Percentiles rank a stretch among this genome's conserved stretches.
phyloP scores from a whole-genome alignment of 2,797 vertebrate genomes.

The Macropus fuliginosus region DNA sequence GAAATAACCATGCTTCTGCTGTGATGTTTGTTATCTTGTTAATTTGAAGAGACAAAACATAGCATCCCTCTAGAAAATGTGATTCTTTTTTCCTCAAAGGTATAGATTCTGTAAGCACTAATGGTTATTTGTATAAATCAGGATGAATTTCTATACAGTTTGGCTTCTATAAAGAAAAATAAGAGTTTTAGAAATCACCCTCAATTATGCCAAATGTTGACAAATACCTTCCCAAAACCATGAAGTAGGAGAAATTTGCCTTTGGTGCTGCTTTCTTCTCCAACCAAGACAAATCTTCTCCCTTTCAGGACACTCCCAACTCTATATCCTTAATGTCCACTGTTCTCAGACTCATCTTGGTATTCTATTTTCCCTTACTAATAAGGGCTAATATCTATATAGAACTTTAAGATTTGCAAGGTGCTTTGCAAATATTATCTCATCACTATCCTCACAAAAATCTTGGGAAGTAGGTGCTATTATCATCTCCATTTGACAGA shows the following conservation, averaged over 20 bases:
- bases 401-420: background rate
- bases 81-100: constrained; percentile 63
- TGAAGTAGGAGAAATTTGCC: background rate
- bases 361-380: background rate
- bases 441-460: background rate
- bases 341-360: background rate
- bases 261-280: background rate
- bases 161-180: constrained; percentile 44
- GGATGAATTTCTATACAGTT: constrained; percentile 44
- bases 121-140: constrained; percentile 49
- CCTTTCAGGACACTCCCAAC: background rate
- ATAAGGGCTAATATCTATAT: background rate
- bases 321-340: background rate
- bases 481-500: background rate
- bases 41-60: constrained; percentile 63
- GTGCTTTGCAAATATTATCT: background rate
- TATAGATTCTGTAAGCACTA: constrained; percentile 56
- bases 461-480: background rate
- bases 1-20: constrained; percentile 68
- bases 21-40: constrained; percentile 78
- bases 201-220: background rate
- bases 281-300: background rate
- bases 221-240: background rate
- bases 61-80: constrained; percentile 65
- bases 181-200: constrained; percentile 7